A percentile compares a stretch with the other conserved stretches of the same genome.
phyloP scores from a whole-genome alignment of 1,140 invertebrate species.

The Acromyrmex echinatior region DNA sequence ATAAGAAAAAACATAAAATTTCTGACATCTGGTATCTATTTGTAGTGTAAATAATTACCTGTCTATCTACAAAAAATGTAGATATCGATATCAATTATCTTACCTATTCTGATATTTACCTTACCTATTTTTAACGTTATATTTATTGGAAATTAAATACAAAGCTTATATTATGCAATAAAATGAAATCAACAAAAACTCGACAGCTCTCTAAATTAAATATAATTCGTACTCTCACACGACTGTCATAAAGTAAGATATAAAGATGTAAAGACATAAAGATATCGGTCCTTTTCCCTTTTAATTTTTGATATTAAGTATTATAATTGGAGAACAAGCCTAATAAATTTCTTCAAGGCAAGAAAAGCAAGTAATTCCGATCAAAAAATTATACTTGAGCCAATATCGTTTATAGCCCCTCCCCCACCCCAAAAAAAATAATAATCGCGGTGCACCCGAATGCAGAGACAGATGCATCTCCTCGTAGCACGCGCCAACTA shows the following conservation, averaged over 20 bases:
- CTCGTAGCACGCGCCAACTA: conserved; percentile 74
- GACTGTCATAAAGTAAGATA: no score
- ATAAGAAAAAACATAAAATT: no score
- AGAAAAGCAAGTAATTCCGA: background rate
- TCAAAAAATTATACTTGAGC: background rate
- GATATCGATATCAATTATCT: background rate
- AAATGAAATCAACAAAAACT: background rate
- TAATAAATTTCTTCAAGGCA: background rate
- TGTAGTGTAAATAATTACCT: no score
- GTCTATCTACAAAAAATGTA: no score
- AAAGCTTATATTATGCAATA: background rate
- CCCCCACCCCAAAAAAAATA: no score
- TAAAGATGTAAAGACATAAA: background rate
- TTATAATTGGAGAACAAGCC: background rate
- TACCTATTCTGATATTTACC: no score
- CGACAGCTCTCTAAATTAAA: background rate
- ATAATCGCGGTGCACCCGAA: conserved; percentile 5
- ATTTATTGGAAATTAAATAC: background rate
- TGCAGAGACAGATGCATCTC: conserved; percentile 74
- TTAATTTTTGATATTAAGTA: background rate
- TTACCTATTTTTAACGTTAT: background rate
- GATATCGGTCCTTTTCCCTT: background rate
- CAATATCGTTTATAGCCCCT: conserved; percentile 17
- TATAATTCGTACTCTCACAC: background rate
- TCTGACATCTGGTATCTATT: no score